phyloP scores from a whole-genome alignment of 2,797 vertebrate genomes.

The Sebastes flavidus region DNA sequence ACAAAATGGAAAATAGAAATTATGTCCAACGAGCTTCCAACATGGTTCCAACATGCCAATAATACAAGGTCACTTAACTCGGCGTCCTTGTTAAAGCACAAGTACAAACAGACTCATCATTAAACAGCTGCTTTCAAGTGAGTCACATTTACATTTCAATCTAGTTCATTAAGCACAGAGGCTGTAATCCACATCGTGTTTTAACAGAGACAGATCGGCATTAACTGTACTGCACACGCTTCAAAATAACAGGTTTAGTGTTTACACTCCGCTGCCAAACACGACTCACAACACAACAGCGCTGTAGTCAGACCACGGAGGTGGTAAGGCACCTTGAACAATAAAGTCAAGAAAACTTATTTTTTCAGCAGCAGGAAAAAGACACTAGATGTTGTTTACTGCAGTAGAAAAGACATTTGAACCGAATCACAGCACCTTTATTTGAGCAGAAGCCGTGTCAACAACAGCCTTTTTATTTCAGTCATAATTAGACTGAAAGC shows the following conservation, averaged over 20 bases:
- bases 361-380: neutral
- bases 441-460: neutral
- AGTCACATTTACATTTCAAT: conserved; percentile 70
- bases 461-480: neutral
- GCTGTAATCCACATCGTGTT: conserved; percentile 47
- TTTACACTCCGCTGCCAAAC: neutral
- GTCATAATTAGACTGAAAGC: neutral
- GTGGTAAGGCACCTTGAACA: conserved; percentile 45
- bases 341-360: conserved; percentile 1
- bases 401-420: neutral
- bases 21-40: conserved; percentile 8
- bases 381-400: neutral
- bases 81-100: conserved; percentile 52
- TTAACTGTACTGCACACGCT: neutral
- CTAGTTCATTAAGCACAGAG: conserved; percentile 56
- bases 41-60: neutral
- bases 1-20: neutral
- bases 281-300: neutral
- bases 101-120: conserved; percentile 63
- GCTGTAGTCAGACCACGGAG: neutral
- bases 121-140: conserved; percentile 71
- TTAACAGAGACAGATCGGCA: neutral
- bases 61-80: conserved; percentile 49
- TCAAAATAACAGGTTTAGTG: conserved; percentile 20
- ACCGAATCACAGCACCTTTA: neutral